A percentile compares a stretch with the other conserved stretches of the same genome.
Conservation (phyloP, 1,140 invertebrate genomes). For the Listronotus oregonensis region DNA sequence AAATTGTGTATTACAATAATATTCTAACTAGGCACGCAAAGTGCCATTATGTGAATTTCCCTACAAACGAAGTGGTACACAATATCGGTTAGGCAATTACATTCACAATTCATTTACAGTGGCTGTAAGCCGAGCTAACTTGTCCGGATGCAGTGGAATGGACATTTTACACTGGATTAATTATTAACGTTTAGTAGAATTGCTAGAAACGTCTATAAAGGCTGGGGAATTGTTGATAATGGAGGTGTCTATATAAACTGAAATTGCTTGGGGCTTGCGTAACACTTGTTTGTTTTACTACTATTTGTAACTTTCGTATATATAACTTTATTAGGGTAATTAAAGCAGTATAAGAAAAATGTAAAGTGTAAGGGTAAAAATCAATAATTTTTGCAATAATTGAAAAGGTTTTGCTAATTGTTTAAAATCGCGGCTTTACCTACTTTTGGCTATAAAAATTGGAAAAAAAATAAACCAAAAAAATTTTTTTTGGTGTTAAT, state of each 20-base stretch:
- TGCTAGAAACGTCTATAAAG: neutral
- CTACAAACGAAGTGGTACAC: conserved; percentile 1
- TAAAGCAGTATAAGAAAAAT: no score
- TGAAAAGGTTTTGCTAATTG: no score
- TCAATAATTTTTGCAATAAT: no score
- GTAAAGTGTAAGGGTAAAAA: no score
- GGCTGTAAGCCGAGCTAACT: conserved; percentile 3
- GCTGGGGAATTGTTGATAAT: conserved; percentile 8
- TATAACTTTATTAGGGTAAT: no score
- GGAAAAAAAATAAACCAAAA: no score
- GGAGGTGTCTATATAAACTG: conserved; percentile 1
- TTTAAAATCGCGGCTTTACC: no score
- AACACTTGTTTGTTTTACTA: conserved; percentile 2
- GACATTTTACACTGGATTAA: conserved; percentile 1
- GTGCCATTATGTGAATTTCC: no score
- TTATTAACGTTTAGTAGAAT: conserved; percentile 4
- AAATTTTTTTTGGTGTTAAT: no score
- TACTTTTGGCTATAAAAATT: no score
- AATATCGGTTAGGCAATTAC: conserved; percentile 10
- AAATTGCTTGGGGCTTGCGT: neutral
- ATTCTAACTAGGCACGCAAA: neutral
- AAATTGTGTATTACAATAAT: neutral
- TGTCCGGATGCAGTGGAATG: neutral
- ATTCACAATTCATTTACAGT: conserved; percentile 9
- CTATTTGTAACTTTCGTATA: neutral